Percentiles rank a stretch among this genome's conserved stretches.
phyloP scores from a whole-genome alignment of 2,888 invertebrate genomes.

The Acronicta alni region DNA sequence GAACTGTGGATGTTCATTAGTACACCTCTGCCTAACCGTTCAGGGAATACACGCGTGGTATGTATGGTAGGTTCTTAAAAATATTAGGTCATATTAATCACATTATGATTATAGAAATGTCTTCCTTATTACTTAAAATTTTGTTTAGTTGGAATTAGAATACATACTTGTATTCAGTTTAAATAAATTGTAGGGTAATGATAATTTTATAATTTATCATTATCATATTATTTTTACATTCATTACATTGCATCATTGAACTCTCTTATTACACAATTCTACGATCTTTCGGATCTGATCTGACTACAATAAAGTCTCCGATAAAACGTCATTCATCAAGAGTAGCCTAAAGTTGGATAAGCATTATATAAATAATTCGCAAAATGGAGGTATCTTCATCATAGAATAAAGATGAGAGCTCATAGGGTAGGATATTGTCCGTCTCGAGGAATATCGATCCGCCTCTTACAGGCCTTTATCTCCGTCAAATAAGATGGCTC shows the following conservation, averaged over 20 bases:
- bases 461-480: slow-evolving; percentile 62
- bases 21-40: no score
- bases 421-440: slow-evolving; percentile 67
- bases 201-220: no score
- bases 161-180: no score
- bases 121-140: no score
- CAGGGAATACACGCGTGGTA: no score
- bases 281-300: slow-evolving; percentile 3
- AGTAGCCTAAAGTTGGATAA: slow-evolving; percentile 59
- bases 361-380: slow-evolving; percentile 76
- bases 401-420: slow-evolving; percentile 85
- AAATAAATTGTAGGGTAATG: no score
- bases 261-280: not conserved
- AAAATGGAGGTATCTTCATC: slow-evolving; percentile 74
- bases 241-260: not conserved
- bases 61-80: no score
- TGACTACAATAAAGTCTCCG: slow-evolving; percentile 16
- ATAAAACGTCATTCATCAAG: slow-evolving; percentile 71
- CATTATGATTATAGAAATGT: no score
- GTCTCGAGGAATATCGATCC: slow-evolving; percentile 64
- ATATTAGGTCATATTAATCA: no score
- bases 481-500: slow-evolving; percentile 70
- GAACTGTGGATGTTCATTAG: no score
- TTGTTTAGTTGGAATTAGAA: no score
- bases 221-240: not conserved